phyloP scores from a whole-genome alignment of 2,113 vertebrate species.

The Kryptolebias marmoratus region DNA sequence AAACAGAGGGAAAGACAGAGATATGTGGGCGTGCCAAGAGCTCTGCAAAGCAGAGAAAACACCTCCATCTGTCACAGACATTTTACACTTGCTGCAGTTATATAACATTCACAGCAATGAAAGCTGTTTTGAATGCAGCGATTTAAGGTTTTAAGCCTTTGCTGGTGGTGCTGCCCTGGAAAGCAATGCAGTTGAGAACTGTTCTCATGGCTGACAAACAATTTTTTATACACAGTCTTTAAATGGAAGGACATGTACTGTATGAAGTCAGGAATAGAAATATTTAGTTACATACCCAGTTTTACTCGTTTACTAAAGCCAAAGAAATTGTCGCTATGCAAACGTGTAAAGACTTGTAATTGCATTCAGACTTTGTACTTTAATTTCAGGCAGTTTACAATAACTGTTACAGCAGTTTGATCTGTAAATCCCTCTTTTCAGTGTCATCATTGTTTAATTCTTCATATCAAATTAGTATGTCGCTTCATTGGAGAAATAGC shows the following conservation, averaged over 20 bases:
- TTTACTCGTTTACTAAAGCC: not conserved
- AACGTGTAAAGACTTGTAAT: no score
- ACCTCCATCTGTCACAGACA: constrained; percentile 69
- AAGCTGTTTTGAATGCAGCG: constrained; percentile 44
- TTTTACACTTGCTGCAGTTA: constrained; percentile 60
- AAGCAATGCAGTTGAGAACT: constrained; percentile 18
- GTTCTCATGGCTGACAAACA: not conserved
- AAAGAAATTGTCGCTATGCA: not conserved
- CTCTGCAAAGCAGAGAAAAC: constrained; percentile 64
- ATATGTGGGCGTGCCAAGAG: constrained; percentile 59
- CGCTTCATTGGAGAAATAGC: no score
- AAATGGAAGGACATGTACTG: not conserved
- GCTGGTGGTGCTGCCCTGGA: constrained; percentile 8
- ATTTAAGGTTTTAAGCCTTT: constrained; percentile 35
- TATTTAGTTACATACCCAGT: no score
- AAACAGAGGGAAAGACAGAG: constrained; percentile 60
- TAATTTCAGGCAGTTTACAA: not conserved
- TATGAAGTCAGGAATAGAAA: not conserved
- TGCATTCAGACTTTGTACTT: not conserved
- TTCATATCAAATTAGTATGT: no score
- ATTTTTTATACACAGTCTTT: not conserved
- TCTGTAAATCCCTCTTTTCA: no score
- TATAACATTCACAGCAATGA: constrained; percentile 51
- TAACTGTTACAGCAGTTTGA: no score
- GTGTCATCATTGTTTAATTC: no score